Percentiles rank a stretch among this genome's conserved stretches.
Conservation (phyloP, 2,888 invertebrate species). For the Caenorhabditis zanzibari region DNA sequence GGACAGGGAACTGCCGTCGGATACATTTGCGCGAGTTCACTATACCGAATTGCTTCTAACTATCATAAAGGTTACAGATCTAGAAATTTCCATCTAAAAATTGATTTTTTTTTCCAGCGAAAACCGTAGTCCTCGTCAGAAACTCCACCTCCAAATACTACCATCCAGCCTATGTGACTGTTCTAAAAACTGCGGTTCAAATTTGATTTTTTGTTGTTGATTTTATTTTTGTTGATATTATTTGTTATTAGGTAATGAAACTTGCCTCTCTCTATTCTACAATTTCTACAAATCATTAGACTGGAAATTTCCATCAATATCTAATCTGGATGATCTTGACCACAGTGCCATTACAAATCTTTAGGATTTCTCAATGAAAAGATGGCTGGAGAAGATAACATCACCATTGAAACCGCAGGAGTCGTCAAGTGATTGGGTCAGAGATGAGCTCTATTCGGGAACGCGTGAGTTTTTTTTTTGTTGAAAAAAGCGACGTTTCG, state of each 20-base stretch:
- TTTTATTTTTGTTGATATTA: neutral
- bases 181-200: slow-evolving; percentile 40
- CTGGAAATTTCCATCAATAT: slow-evolving; percentile 17
- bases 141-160: slow-evolving; percentile 77
- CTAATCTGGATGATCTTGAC: neutral
- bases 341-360: neutral
- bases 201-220: slow-evolving; percentile 43
- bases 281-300: neutral
- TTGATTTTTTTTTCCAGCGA: slow-evolving; percentile 35
- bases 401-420: slow-evolving; percentile 56
- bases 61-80: slow-evolving; percentile 40
- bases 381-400: slow-evolving; percentile 60
- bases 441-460: slow-evolving; percentile 52
- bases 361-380: slow-evolving; percentile 34
- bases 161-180: slow-evolving; percentile 71
- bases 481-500: too few species aligned
- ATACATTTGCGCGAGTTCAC: slow-evolving; percentile 65
- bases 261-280: neutral
- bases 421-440: slow-evolving; percentile 52
- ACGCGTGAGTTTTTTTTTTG: slow-evolving; percentile 32
- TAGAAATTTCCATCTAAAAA: too few species aligned
- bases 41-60: slow-evolving; percentile 52
- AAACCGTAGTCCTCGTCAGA: slow-evolving; percentile 68
- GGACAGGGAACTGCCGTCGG: slow-evolving; percentile 72
- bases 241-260: slow-evolving; percentile 29